Conservation (phyloP, 2,113 vertebrate genomes). For the Propithecus coquereli region DNA sequence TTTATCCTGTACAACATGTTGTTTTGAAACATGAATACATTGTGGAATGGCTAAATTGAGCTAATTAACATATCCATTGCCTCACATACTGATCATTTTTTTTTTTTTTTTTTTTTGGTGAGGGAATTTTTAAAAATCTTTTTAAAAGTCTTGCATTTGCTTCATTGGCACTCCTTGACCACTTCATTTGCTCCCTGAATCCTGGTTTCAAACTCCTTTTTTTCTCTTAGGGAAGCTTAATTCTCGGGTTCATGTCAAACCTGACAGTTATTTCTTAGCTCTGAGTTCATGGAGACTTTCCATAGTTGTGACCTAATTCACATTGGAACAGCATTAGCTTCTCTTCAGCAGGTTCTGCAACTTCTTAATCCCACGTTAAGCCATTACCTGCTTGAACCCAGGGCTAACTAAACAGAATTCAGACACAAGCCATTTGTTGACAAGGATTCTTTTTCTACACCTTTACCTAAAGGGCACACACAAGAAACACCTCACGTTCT, state of each 20-base stretch:
- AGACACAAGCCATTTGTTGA: neutral
- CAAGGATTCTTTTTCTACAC: neutral
- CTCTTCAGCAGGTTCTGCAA: neutral
- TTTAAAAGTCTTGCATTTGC: neutral
- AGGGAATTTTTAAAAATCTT: neutral
- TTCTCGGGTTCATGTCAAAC: neutral
- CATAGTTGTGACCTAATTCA: neutral
- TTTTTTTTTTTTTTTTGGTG: neutral
- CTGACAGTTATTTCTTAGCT: neutral
- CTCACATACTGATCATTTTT: neutral
- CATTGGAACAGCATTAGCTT: neutral
- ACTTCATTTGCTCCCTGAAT: neutral
- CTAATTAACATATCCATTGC: neutral
- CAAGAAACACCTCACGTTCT: neutral
- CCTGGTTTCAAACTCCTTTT: neutral
- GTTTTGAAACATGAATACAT: neutral
- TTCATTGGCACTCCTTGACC: neutral
- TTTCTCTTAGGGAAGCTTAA: neutral
- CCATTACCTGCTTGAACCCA: neutral
- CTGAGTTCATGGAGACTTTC: constrained; percentile 14
- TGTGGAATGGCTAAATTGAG: neutral
- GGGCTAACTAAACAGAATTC: neutral
- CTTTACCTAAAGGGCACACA: neutral
- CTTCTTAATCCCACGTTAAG: neutral
- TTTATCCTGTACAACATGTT: neutral